Conservation (phyloP, 2,797 vertebrate genomes). For the Coluber constrictor region DNA sequence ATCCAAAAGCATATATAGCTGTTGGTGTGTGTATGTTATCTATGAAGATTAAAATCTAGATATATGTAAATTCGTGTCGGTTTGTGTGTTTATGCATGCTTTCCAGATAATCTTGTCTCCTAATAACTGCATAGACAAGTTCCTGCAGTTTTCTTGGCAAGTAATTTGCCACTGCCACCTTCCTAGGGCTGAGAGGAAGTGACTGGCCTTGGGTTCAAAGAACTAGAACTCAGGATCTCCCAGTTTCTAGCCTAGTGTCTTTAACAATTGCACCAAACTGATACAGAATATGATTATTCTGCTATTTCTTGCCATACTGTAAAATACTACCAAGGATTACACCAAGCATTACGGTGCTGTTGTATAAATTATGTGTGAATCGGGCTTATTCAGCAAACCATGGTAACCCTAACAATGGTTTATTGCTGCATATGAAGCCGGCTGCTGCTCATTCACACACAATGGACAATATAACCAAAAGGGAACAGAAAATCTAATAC, state of each 20-base stretch:
- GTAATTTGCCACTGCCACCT: neutral
- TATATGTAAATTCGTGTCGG: neutral
- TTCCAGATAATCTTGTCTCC: neutral
- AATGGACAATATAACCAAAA: neutral
- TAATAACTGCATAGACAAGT: neutral
- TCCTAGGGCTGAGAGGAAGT: neutral
- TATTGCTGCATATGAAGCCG: neutral
- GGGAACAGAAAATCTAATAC: neutral
- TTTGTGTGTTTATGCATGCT: neutral
- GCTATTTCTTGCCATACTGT: neutral
- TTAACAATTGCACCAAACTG: neutral
- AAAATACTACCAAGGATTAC: neutral
- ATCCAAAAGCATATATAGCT: neutral
- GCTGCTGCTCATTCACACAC: neutral
- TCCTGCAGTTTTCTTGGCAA: neutral
- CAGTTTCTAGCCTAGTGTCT: neutral
- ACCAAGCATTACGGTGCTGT: neutral
- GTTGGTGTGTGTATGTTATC: neutral
- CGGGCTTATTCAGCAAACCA: neutral
- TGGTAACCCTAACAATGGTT: neutral
- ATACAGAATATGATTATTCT: no score
- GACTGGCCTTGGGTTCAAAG: neutral
- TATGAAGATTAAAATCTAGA: neutral
- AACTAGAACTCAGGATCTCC: neutral
- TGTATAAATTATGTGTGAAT: neutral